These are phyloP conservation scores for Pica pica DNA, from an alignment of 2,113 vertebrate species.

Conservation along the genomic window DNA sequence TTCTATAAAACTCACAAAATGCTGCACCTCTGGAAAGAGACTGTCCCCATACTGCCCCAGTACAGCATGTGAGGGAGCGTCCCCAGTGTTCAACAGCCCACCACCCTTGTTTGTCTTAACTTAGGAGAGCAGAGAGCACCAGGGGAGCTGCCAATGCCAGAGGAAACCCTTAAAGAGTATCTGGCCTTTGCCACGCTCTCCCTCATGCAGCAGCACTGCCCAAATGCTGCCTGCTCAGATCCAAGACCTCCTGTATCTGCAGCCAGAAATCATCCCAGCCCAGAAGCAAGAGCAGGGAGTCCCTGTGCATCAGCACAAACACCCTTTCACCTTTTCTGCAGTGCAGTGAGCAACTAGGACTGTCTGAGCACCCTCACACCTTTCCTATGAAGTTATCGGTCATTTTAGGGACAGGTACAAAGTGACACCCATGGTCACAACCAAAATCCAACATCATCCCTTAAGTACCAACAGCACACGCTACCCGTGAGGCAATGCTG, in stretches of 20 bases:
- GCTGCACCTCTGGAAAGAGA: background rate
- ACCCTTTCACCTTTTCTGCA: rapidly evolving
- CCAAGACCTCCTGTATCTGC: background rate
- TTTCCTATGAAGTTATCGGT: rapidly evolving
- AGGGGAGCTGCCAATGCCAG: background rate
- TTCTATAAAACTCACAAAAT: background rate
- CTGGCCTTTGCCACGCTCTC: rapidly evolving
- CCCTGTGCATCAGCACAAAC: rapidly evolving
- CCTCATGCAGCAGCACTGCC: background rate
- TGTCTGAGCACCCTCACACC: background rate
- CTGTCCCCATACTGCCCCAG: background rate
- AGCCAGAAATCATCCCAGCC: background rate
- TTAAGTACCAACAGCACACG: background rate
- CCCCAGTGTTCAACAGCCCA: background rate
- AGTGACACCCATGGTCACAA: background rate
- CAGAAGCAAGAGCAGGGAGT: background rate
- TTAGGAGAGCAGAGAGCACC: background rate
- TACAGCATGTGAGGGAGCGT: rapidly evolving
- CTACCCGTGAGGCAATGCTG: rapidly evolving
- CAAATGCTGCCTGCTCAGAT: background rate
- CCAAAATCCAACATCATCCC: background rate
- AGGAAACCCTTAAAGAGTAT: background rate
- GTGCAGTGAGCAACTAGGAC: background rate
- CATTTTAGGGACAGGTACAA: background rate
- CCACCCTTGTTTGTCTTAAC: background rate